A percentile compares a stretch with the other conserved stretches of the same genome.
These are phyloP conservation scores for Columba livia DNA, from an alignment of 2,113 vertebrate species.

Conservation along the genomic window DNA sequence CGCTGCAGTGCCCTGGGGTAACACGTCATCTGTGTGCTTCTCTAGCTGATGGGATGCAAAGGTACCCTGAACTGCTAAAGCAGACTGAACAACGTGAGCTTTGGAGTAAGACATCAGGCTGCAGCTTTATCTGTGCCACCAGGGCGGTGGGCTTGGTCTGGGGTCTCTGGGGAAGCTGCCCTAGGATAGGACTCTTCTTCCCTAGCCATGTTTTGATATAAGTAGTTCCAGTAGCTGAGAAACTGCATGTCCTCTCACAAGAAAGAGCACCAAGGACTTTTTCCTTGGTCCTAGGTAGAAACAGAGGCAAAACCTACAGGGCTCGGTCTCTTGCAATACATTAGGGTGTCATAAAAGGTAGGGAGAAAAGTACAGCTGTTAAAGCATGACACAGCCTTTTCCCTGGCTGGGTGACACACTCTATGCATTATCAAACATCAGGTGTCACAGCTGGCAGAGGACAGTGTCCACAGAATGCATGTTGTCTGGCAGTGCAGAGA, in stretches of 20 bases:
- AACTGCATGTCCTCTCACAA: neutral
- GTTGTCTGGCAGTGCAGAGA: neutral
- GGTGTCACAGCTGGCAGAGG: neutral
- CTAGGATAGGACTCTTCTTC: neutral
- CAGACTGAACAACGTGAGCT: neutral
- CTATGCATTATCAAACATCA: neutral
- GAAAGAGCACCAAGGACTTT: neutral
- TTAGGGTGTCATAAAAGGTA: neutral
- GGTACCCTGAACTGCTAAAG: neutral
- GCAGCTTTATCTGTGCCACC: neutral
- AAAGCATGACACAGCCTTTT: neutral
- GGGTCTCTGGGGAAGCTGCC: neutral
- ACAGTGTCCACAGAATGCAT: too few relatives aligned
- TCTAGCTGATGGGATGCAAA: neutral
- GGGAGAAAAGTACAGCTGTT: neutral
- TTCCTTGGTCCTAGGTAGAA: neutral
- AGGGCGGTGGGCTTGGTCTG: neutral
- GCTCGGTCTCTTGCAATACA: neutral
- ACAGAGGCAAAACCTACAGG: neutral
- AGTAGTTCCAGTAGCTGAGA: neutral
- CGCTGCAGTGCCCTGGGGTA: rapidly evolving
- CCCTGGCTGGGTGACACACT: neutral
- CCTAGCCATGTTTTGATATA: neutral
- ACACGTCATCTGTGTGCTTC: neutral
- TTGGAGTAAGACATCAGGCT: neutral